These are phyloP conservation scores for Stomorhina lunata DNA, from an alignment of 2,888 invertebrate genomes.

Conservation along the genomic window DNA sequence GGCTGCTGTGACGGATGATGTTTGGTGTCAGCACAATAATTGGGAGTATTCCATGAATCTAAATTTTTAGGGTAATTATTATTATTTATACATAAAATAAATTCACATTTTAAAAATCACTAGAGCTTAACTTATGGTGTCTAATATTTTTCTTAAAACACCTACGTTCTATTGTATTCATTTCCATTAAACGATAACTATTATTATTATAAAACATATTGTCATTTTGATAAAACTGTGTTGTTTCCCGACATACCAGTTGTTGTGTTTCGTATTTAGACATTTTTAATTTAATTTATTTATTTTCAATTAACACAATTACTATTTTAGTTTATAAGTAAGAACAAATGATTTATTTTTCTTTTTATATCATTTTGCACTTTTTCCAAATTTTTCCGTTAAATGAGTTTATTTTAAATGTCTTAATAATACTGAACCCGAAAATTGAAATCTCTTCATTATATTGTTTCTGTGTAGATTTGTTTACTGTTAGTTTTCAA, in stretches of 20 bases:
- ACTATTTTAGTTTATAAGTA: neutral
- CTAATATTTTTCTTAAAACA: conserved; percentile 9
- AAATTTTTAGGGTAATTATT: conserved; percentile 6
- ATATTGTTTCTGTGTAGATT: conserved; percentile 33
- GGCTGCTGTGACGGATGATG: conserved; percentile 31
- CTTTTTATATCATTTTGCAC: conserved; percentile 8
- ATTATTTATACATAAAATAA: conserved; percentile 14
- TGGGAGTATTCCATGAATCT: conserved; percentile 66
- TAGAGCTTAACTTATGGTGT: neutral
- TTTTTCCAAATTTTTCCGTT: conserved; percentile 15
- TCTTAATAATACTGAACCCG: conserved; percentile 50
- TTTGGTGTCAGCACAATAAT: conserved; percentile 63
- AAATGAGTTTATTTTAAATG: conserved; percentile 26
- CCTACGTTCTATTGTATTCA: conserved; percentile 66
- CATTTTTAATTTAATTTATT: conserved; percentile 45
- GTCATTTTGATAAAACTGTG: conserved; percentile 66
- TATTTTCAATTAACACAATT: neutral
- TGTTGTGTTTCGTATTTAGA: conserved; percentile 66
- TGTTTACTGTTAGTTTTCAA: conserved; percentile 24
- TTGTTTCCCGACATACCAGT: conserved; percentile 61
- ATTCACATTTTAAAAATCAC: neutral
- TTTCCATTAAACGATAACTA: conserved; percentile 64
- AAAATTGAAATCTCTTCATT: conserved; percentile 43
- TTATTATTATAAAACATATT: conserved; percentile 63
- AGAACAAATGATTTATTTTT: neutral